Base-by-base conservation (phyloP, 1,140 invertebrate genomes). In the Drosophila mojavensis region DNA sequence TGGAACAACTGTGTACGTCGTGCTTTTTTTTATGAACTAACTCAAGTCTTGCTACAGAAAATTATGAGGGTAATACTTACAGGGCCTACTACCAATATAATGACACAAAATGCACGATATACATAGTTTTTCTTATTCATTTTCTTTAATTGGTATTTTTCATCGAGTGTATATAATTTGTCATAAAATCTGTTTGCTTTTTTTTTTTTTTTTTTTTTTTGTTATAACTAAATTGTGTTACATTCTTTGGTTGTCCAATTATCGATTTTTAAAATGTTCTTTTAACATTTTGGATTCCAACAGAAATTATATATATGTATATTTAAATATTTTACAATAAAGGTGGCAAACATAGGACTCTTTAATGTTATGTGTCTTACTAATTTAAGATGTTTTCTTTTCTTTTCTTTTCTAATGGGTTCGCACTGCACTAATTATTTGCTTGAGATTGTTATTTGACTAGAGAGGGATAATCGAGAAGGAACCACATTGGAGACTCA, bases 251-350 rank as follows among this genome's bases (percentile, higher is more conserved):
- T 77, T 72, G 54, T 69, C 61, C 43, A 58, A 75, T 51, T 71
- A 75, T 56, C 56, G 60, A 68, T 54, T 73, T 79, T 79, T 68
- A 74, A 79, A 90, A 84, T 24, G 1, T 24, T 74, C 59, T 80
- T 75, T 88, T 84, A 91, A 91, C 88, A 80, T 76, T 80, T 72
- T 75, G 78, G 51, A 47, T 84, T 84, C 50, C 26, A 75, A 75
- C 66, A 86, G 41, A 78, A 73, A 64, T 47, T 17, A 47, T 47
- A 71, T 58, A 45, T 60, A 72, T 33, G 5, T 6, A 9, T 56
- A 72, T 63, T 80, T 83, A 80, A 83, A 77, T 83, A 83, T 88
- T 76, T 59, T 88, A 88, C 76, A 88, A 77, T 60, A 80, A 77
- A 88, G 77, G 63, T 68, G 74, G 61, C 62, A 62, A 79, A 86